Conservation (phyloP, 2,888 invertebrate genomes). For the Meteorus colon region DNA sequence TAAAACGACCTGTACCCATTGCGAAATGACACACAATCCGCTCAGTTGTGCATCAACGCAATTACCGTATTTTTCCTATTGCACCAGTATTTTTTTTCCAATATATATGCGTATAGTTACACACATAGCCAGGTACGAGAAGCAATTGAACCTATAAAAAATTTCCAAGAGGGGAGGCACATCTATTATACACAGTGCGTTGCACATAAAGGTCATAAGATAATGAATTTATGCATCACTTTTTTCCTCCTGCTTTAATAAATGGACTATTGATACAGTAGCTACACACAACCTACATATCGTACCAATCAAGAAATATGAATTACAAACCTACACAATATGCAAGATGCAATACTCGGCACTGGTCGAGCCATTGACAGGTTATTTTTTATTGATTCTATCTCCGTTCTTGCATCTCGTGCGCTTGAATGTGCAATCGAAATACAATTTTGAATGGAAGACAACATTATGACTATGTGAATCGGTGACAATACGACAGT, state of each 20-base stretch:
- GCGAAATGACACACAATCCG: neutral
- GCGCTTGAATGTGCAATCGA: no score
- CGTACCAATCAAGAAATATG: no score
- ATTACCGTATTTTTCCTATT: constrained; percentile 1
- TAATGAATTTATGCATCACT: neutral
- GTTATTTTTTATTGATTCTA: no score
- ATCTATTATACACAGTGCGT: no score
- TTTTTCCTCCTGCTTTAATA: neutral
- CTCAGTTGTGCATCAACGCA: neutral
- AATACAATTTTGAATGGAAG: no score
- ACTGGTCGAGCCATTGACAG: no score
- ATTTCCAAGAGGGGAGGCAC: neutral
- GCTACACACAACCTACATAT: no score
- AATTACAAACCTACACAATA: no score
- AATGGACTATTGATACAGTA: neutral
- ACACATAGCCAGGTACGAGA: neutral
- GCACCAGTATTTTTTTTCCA: neutral
- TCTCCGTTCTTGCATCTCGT: no score
- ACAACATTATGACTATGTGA: no score
- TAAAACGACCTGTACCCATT: neutral
- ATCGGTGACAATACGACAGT: neutral
- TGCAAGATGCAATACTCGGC: no score
- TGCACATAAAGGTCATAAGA: neutral
- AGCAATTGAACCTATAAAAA: neutral
- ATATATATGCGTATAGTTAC: neutral